Percentiles rank a stretch among this genome's conserved stretches.
Conservation (phyloP, 2,113 vertebrate genomes). For the Periophthalmus modestus region DNA sequence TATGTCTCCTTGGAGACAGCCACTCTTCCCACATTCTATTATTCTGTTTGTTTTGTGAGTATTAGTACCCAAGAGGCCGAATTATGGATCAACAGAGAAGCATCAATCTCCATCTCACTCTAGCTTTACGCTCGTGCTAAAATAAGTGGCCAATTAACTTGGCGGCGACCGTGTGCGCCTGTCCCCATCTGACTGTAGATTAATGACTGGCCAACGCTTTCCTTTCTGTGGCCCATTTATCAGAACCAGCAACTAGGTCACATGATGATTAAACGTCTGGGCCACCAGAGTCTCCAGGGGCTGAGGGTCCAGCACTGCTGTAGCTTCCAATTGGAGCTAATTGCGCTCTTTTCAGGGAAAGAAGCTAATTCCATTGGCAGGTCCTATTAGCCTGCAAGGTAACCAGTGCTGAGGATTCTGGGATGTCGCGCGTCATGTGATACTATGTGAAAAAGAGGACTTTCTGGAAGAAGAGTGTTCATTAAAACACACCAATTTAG, state of each 20-base stretch:
- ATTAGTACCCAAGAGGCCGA: constrained; percentile 67
- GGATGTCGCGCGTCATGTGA: constrained; percentile 67
- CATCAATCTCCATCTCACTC: constrained; percentile 79
- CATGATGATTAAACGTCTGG: constrained; percentile 88
- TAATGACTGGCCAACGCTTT: constrained; percentile 90
- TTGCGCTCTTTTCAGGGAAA: constrained; percentile 85
- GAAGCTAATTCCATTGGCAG: constrained; percentile 80
- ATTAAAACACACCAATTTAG: constrained; percentile 80
- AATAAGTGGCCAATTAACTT: constrained; percentile 94
- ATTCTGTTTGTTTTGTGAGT: constrained; percentile 63
- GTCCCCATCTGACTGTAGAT: constrained; percentile 91
- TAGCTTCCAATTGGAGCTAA: constrained; percentile 85
- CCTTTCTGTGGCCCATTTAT: constrained; percentile 88
- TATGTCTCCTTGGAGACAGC: constrained; percentile 21
- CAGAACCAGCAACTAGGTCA: constrained; percentile 88
- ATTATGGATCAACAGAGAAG: constrained; percentile 76
- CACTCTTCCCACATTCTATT: constrained; percentile 5
- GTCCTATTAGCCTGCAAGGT: constrained; percentile 81
- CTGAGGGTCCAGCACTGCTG: constrained; percentile 74
- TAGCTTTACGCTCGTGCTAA: constrained; percentile 69
- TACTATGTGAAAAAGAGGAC: constrained; percentile 40
- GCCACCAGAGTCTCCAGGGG: constrained; percentile 65
- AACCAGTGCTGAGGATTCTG: constrained; percentile 73
- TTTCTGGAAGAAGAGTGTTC: constrained; percentile 63
- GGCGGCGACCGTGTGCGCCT: constrained; percentile 82